phyloP scores from a whole-genome alignment of 1,140 invertebrate species.

The Diploscapter pachys region DNA sequence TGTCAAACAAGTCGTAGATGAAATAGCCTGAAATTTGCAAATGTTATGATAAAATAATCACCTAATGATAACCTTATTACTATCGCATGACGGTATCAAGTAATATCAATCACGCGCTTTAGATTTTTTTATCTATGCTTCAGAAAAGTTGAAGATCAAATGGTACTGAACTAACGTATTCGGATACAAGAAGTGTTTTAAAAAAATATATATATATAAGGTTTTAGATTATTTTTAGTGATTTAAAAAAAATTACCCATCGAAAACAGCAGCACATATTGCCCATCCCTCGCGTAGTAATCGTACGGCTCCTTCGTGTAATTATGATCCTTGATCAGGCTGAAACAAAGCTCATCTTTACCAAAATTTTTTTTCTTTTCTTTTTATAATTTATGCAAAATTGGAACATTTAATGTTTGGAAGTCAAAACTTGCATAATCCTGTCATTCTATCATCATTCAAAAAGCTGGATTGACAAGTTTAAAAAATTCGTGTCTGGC shows the following conservation, averaged over 20 bases:
- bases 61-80: too few relatives aligned
- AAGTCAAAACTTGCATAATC: background rate
- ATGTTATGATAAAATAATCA: background rate
- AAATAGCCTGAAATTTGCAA: slow-evolving; percentile 16
- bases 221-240: background rate
- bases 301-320: slow-evolving; percentile 29
- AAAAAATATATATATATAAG: background rate
- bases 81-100: too few relatives aligned
- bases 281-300: slow-evolving; percentile 18
- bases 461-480: background rate
- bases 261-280: slow-evolving; percentile 32
- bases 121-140: too few relatives aligned
- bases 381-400: background rate
- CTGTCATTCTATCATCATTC: background rate
- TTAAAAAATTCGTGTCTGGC: background rate
- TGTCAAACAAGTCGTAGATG: slow-evolving; percentile 29
- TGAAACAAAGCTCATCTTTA: slow-evolving; percentile 6
- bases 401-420: background rate
- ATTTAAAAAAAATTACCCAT: background rate
- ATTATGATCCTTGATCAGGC: slow-evolving; percentile 20
- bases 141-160: too few relatives aligned
- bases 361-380: background rate
- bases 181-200: background rate
- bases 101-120: too few relatives aligned
- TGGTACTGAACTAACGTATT: too few relatives aligned